Base-by-base conservation (phyloP, 2,888 invertebrate species). In the Himalopsyche anomala region DNA sequence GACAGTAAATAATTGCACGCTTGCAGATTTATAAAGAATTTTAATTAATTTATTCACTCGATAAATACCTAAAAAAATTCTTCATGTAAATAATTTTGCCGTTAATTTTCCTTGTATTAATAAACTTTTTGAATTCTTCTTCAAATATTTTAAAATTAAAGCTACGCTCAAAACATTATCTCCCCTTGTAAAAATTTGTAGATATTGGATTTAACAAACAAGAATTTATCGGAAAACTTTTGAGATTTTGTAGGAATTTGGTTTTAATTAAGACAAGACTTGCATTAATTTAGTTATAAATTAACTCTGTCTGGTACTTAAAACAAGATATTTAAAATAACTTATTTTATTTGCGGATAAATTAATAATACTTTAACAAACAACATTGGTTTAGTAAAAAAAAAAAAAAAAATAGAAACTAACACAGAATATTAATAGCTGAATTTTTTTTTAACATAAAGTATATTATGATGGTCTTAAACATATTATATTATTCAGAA, bases 71-170 rank as follows among this genome's bases (percentile, higher is more conserved):
- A 1, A 15, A 51, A 55, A 84, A 84, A 40, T 84, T 82, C 74
- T 84, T 82, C 82, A 69, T 83, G 54, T 82, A n/a, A 17, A 15
- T 51, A 38, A 56, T 56, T 62, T 38, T 40, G 74, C 69, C 9
- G 42, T 36, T 74, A 74, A 28, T 84, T 62, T 74, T 80, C 38
- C 15, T 69, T 83, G 83, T 83, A 87, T 87, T 87, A 86, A 87
- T 87, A 86, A 86, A 87, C 87, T 87, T 87, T 86, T 86, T 86
- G 84, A 85, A 87, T 86, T 82, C 84, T 81, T 81, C 69, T 81
- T 28, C 62, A 79, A 74, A 86, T 82, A 79, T 54, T 86, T 80
- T 86, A 45, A 86, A 86, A 86, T 83, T 56, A 45, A 28, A 28
- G 38, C 79, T 36, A 12, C 4, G n/a, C 9, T 36, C 40, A 28